Conservation (phyloP, 2,797 vertebrate genomes). For the Dicrostonyx torquatus region DNA sequence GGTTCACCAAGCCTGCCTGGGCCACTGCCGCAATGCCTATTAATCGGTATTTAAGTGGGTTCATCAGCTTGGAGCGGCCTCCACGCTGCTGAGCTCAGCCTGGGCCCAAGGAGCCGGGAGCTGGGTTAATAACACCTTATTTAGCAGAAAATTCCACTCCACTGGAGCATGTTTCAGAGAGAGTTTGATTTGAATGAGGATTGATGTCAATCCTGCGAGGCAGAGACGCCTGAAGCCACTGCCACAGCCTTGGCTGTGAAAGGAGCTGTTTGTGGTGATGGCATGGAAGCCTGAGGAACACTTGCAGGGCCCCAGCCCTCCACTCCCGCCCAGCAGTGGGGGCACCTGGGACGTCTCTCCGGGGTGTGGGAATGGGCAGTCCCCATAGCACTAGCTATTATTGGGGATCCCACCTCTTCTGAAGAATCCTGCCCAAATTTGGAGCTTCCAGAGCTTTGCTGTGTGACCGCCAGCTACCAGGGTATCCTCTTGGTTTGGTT, state of each 20-base stretch:
- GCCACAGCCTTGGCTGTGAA: slow-evolving; percentile 49
- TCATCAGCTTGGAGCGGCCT: slow-evolving; percentile 75
- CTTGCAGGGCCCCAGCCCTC: accelerated
- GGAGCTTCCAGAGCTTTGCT: not conserved
- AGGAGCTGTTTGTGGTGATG: slow-evolving; percentile 27
- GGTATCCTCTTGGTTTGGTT: not conserved
- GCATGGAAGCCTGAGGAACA: not conserved
- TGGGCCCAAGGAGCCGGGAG: slow-evolving; percentile 57
- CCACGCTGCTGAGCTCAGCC: slow-evolving; percentile 70
- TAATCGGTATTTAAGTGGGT: slow-evolving; percentile 81
- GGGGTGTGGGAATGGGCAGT: not conserved
- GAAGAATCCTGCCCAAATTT: slow-evolving; percentile 7
- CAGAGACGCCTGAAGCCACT: slow-evolving; percentile 57
- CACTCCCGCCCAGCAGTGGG: accelerated
- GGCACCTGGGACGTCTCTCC: not conserved
- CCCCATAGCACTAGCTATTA: not conserved
- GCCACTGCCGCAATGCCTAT: slow-evolving; percentile 67
- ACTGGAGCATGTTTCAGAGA: slow-evolving; percentile 85
- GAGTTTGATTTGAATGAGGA: slow-evolving; percentile 85
- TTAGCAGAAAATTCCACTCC: slow-evolving; percentile 88
- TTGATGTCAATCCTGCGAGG: slow-evolving; percentile 82
- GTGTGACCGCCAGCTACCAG: not conserved
- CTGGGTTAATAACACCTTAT: slow-evolving; percentile 87
- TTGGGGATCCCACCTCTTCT: not conserved
- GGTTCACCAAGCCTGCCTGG: slow-evolving; percentile 66